Conservation (phyloP, 2,888 invertebrate species). For the Drosophila phalerata region DNA sequence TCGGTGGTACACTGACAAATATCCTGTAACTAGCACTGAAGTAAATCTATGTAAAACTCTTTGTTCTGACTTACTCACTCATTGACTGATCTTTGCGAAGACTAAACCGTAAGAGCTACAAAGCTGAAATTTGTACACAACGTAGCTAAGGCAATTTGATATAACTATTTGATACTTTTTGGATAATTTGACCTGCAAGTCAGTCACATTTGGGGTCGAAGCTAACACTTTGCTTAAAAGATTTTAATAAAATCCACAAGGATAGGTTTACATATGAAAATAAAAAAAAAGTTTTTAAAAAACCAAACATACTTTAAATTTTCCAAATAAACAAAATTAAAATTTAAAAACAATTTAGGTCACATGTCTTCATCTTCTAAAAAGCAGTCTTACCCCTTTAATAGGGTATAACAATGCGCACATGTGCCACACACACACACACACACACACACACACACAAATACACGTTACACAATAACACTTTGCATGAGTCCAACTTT, state of each 20-base stretch:
- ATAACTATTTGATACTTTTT: too few species aligned
- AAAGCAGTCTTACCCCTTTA: neutral
- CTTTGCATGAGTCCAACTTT: constrained; percentile 67
- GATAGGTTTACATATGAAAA: neutral
- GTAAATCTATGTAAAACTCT: too few species aligned
- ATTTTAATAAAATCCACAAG: neutral
- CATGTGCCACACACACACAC: constrained; percentile 31
- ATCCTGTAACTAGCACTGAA: neutral
- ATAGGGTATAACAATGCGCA: constrained; percentile 15
- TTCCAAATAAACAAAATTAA: neutral
- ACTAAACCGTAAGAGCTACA: too few species aligned
- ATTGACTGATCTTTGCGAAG: too few species aligned
- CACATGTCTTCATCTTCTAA: neutral
- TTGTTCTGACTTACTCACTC: too few species aligned
- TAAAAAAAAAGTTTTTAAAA: neutral
- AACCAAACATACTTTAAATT: neutral
- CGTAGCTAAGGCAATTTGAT: too few species aligned
- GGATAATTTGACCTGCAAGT: too few species aligned
- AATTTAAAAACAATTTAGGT: neutral
- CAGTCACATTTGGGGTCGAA: too few species aligned
- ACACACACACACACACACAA: constrained; percentile 3
- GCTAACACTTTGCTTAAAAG: too few species aligned
- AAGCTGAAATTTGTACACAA: too few species aligned
- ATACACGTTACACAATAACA: constrained; percentile 3
- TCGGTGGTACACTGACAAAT: neutral